phyloP scores from a whole-genome alignment of 2,888 invertebrate species.

The Hypercompe scribonia region DNA sequence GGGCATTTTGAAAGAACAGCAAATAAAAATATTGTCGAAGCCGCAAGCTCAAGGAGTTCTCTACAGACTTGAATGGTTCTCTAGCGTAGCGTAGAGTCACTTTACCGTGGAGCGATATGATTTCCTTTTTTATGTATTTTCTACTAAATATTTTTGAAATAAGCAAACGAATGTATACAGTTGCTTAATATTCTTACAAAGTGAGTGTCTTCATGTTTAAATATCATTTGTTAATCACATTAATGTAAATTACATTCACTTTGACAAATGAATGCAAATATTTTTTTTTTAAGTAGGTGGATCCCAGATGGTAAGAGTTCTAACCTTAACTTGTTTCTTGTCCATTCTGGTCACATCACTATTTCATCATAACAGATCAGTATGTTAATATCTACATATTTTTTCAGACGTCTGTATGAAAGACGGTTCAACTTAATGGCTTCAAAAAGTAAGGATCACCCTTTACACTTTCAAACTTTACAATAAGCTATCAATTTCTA shows the following conservation, averaged over 20 bases:
- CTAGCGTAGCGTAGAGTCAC: constrained; percentile 40
- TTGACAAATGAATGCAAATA: too few relatives aligned
- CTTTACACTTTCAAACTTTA: too few relatives aligned
- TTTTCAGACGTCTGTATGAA: too few relatives aligned
- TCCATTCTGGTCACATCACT: too few relatives aligned
- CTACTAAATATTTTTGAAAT: neutral
- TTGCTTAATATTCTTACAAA: too few relatives aligned
- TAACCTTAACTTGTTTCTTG: neutral
- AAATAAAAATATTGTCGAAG: constrained; percentile 48
- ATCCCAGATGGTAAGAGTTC: neutral
- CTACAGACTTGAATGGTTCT: constrained; percentile 42
- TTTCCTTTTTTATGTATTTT: constrained; percentile 6
- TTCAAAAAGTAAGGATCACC: neutral
- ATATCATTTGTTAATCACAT: too few relatives aligned
- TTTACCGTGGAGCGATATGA: constrained; percentile 22
- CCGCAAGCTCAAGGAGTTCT: constrained; percentile 48
- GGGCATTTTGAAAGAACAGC: constrained; percentile 40
- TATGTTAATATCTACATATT: too few relatives aligned
- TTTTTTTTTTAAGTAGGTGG: neutral
- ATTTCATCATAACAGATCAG: too few relatives aligned
- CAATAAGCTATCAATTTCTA: too few relatives aligned
- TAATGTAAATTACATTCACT: too few relatives aligned
- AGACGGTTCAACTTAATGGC: too few relatives aligned
- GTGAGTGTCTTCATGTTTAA: too few relatives aligned
- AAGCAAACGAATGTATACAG: neutral